Conservation (phyloP, 2,888 invertebrate genomes). For the Macroteleia sp. region DNA sequence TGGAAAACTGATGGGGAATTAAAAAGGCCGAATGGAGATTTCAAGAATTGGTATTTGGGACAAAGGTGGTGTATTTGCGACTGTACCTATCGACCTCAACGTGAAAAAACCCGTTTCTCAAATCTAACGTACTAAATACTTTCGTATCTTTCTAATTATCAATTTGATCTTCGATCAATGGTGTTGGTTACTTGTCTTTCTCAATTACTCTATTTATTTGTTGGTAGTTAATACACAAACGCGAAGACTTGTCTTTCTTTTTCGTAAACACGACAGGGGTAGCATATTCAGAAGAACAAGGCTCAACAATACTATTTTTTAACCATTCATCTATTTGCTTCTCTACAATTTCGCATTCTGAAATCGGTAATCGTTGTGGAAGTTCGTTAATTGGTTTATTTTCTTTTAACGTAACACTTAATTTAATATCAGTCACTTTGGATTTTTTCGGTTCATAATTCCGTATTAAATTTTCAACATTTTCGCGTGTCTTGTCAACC, state of each 20-base stretch:
- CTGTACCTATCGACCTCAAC: not conserved
- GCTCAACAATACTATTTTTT: conserved; percentile 68
- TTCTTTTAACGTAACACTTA: conserved; percentile 59
- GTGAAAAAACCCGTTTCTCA: conserved; percentile 2
- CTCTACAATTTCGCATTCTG: conserved; percentile 66
- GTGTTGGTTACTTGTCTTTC: conserved; percentile 60
- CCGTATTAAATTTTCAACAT: conserved; percentile 49
- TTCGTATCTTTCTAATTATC: not conserved
- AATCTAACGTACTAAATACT: conserved; percentile 2
- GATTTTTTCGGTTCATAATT: conserved; percentile 65
- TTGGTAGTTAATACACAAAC: conserved; percentile 75
- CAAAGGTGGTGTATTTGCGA: not conserved
- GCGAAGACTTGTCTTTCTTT: conserved; percentile 15
- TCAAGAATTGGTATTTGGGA: not conserved
- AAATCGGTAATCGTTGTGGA: conserved; percentile 60
- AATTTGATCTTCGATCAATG: conserved; percentile 57
- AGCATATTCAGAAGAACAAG: conserved; percentile 37
- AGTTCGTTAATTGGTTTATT: conserved; percentile 18
- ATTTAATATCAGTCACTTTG: conserved; percentile 58
- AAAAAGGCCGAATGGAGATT: not conserved
- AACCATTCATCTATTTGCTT: conserved; percentile 70
- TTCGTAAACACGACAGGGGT: conserved; percentile 69
- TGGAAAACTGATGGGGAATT: conserved; percentile 5
- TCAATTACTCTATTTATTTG: conserved; percentile 70
- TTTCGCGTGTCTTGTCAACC: not conserved